phyloP scores from a whole-genome alignment of 1,140 invertebrate species.

The Holcopasites calliopsidis region DNA sequence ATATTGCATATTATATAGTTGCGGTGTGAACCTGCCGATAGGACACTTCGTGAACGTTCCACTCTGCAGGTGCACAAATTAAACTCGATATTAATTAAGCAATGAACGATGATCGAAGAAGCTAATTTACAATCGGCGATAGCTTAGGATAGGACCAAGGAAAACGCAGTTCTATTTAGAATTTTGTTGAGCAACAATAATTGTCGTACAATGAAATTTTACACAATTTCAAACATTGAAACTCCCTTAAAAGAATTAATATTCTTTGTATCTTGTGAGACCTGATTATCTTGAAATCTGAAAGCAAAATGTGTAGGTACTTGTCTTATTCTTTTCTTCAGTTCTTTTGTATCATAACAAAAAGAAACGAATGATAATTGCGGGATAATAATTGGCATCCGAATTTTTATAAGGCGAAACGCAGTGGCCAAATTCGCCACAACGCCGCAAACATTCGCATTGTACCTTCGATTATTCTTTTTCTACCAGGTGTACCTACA shows the following conservation, averaged over 20 bases:
- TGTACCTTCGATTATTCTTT: conserved; percentile 61
- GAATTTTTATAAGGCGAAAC: conserved; percentile 34
- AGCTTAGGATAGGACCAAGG: conserved; percentile 59
- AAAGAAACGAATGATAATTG: neutral
- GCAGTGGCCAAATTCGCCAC: conserved; percentile 44
- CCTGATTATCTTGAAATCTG: conserved; percentile 26
- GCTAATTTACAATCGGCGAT: conserved; percentile 70
- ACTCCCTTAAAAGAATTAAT: conserved; percentile 4
- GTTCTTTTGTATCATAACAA: neutral
- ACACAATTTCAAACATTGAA: neutral
- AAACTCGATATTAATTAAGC: conserved; percentile 72
- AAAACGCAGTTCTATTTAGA: conserved; percentile 57
- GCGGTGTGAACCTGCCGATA: conserved; percentile 62
- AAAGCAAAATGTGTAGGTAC: conserved; percentile 28
- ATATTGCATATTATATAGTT: conserved; percentile 55
- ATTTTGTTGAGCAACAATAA: conserved; percentile 56
- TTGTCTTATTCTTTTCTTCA: conserved; percentile 10
- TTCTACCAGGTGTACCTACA: conserved; percentile 60
- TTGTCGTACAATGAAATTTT: conserved; percentile 18
- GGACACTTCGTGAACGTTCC: conserved; percentile 42
- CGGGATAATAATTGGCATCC: conserved; percentile 11
- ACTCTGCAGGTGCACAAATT: conserved; percentile 58
- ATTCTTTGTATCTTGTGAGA: conserved; percentile 60
- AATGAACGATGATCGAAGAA: conserved; percentile 68
- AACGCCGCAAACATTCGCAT: conserved; percentile 33